These are phyloP conservation scores for Polyploca ridens DNA, from an alignment of 2,888 invertebrate genomes.

Conservation along the genomic window DNA sequence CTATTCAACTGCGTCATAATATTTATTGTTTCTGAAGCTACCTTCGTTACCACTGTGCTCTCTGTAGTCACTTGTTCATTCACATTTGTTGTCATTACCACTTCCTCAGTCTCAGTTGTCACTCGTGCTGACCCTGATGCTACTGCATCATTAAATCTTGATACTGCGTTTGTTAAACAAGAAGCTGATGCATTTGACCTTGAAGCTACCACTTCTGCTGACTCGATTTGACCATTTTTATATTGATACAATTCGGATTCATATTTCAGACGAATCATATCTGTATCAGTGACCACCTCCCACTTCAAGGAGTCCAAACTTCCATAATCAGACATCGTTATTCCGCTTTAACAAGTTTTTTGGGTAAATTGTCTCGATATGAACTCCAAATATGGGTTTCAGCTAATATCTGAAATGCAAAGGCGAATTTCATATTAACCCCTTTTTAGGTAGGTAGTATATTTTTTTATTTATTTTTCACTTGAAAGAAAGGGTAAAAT, in stretches of 20 bases:
- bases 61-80: background rate
- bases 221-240: background rate
- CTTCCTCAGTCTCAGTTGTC: background rate
- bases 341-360: background rate
- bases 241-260: background rate
- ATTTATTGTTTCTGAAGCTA: background rate
- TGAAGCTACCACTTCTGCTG: background rate
- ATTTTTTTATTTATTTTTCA: too few relatives aligned
- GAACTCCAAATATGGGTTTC: background rate
- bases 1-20: background rate
- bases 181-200: background rate
- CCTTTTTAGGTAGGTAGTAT: too few relatives aligned
- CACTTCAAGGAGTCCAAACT: background rate
- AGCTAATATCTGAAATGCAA: background rate
- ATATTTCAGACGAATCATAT: background rate
- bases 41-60: background rate
- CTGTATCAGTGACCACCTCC: background rate
- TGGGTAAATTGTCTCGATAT: background rate
- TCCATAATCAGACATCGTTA: background rate
- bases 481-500: too few relatives aligned
- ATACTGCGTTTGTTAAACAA: background rate
- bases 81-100: background rate
- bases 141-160: background rate
- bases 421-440: background rate
- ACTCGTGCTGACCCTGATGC: background rate